Conservation (phyloP, 1,140 invertebrate genomes). For the Hermetia illucens region DNA sequence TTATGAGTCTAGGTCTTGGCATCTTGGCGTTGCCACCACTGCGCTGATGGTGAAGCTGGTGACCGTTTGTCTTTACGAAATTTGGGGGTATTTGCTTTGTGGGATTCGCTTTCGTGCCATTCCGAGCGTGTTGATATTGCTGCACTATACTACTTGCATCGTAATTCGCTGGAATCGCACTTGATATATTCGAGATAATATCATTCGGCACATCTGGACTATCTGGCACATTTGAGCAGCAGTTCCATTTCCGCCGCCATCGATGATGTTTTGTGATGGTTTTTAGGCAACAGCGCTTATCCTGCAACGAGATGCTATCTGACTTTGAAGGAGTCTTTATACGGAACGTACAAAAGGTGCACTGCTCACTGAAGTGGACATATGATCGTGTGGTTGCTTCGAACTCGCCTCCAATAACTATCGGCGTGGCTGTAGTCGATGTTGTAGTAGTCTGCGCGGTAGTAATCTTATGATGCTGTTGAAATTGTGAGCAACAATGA, state of each 20-base stretch:
- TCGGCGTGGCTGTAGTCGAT: too few species aligned
- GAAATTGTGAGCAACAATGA: conserved; percentile 26
- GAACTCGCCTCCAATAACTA: conserved; percentile 7
- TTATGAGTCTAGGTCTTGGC: conserved; percentile 11
- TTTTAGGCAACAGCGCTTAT: conserved; percentile 16
- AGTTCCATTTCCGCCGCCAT: conserved; percentile 37
- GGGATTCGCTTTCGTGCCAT: conserved; percentile 7
- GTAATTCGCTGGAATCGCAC: conserved; percentile 9
- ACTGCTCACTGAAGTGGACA: conserved; percentile 26
- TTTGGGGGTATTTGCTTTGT: conserved; percentile 22
- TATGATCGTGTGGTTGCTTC: conserved; percentile 15
- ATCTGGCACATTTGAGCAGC: conserved; percentile 37
- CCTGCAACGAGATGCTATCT: neutral
- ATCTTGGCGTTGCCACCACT: conserved; percentile 20
- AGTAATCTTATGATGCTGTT: conserved; percentile 2
- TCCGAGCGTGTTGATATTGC: conserved; percentile 1
- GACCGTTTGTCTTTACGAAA: conserved; percentile 17
- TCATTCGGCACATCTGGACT: conserved; percentile 36
- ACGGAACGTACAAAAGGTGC: conserved; percentile 26
- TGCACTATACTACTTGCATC: conserved; percentile 3
- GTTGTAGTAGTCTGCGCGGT: too few species aligned
- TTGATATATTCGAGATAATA: conserved; percentile 17
- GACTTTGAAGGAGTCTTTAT: conserved; percentile 7
- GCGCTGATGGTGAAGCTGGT: conserved; percentile 15
- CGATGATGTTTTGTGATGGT: conserved; percentile 30